Conservation (phyloP, 2,797 vertebrate genomes). For the Champsocephalus gunnari region DNA sequence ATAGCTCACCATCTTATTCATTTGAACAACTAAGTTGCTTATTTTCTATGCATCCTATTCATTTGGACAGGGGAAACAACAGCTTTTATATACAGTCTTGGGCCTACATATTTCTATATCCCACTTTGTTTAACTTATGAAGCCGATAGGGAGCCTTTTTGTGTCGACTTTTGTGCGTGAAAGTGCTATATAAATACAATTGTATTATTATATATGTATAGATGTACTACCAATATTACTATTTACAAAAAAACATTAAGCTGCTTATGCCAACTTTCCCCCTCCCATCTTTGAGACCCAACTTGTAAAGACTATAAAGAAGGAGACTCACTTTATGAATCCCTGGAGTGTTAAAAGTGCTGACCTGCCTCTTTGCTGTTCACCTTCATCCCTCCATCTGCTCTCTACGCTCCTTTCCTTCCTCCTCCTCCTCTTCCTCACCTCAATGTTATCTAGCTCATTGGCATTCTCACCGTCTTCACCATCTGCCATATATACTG, state of each 20-base stretch:
- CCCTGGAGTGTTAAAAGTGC: conserved; percentile 8
- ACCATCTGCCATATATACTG: conserved; percentile 41
- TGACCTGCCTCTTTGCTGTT: conserved; percentile 24
- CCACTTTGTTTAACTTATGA: too few species aligned
- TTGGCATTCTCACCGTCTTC: neutral
- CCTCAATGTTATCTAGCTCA: conserved; percentile 7
- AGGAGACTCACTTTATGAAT: neutral
- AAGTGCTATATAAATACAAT: too few species aligned
- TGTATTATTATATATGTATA: too few species aligned
- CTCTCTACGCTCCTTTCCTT: conserved; percentile 35
- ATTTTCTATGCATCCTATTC: neutral
- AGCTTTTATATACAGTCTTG: too few species aligned
- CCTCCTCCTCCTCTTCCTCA: conserved; percentile 5
- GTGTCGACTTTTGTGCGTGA: too few species aligned
- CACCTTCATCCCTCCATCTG: conserved; percentile 51
- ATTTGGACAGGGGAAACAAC: neutral
- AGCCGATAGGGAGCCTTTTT: too few species aligned
- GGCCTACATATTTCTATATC: too few species aligned
- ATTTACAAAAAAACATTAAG: too few species aligned
- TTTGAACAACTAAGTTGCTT: neutral
- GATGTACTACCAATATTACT: too few species aligned
- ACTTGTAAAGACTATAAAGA: neutral
- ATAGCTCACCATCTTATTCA: neutral
- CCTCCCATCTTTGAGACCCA: neutral
- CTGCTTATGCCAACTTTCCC: neutral